Percentiles rank a stretch among this genome's conserved stretches.
Evolutionary conservation across 1,140 invertebrate genomes (phyloP).

Genomic region (Trypoxylus dichotomus): DNA sequence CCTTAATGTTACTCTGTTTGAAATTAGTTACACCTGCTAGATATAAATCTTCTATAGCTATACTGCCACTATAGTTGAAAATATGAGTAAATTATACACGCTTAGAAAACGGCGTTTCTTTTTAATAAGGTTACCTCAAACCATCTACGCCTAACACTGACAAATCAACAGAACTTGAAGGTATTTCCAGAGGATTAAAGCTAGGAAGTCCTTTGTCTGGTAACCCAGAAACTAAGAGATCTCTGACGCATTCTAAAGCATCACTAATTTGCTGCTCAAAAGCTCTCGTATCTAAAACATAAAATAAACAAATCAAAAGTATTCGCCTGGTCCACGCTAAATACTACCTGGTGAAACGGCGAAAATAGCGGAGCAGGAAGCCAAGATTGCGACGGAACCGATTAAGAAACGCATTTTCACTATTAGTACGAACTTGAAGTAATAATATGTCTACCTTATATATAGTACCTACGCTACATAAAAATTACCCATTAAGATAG

Average conservation of each 20-base stretch:
- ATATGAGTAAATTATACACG: neutral
- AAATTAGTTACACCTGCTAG: neutral
- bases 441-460: too few relatives aligned
- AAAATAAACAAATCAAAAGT: neutral
- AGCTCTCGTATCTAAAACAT: neutral
- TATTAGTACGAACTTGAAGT: neutral
- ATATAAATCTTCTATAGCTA: neutral
- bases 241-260: neutral
- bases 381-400: neutral
- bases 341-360: neutral
- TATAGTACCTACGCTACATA: too few relatives aligned
- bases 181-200: neutral
- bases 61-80: neutral
- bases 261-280: neutral
- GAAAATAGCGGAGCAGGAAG: neutral
- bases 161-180: neutral
- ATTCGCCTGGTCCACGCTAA: neutral
- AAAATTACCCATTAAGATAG: too few relatives aligned
- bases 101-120: neutral
- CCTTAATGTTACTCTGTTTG: neutral
- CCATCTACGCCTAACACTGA: neutral
- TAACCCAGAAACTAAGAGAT: neutral
- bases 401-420: neutral
- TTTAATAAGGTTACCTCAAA: neutral
- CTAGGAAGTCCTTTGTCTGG: neutral